Percentiles rank a stretch among this genome's conserved stretches.
These are phyloP conservation scores for Cisticola juncidis DNA, from an alignment of 2,113 vertebrate species.

Conservation along the genomic window DNA sequence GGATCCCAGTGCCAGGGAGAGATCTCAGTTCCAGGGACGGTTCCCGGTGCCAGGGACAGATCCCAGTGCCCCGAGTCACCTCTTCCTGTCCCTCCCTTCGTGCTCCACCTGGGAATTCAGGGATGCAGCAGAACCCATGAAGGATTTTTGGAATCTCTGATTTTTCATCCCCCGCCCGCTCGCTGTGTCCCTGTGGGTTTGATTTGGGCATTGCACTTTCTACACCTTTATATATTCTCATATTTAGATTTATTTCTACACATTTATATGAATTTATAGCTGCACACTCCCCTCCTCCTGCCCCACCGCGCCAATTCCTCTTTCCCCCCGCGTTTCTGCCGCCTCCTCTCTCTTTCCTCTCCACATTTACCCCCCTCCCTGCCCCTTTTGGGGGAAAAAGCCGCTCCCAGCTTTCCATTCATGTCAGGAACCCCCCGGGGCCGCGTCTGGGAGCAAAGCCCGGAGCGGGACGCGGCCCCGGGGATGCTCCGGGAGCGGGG, in stretches of 20 bases:
- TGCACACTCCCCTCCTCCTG: neutral
- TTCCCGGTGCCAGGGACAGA: neutral
- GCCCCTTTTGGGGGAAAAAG: neutral
- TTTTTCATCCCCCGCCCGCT: fast-evolving
- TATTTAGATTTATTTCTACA: neutral
- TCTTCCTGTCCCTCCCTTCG: fast-evolving
- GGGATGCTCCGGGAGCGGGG: neutral
- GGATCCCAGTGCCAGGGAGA: neutral
- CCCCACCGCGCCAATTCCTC: neutral
- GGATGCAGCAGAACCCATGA: neutral
- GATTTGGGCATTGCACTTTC: neutral
- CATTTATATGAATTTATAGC: neutral
- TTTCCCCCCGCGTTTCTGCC: neutral
- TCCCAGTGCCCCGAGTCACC: neutral
- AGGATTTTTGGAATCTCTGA: too few species aligned
- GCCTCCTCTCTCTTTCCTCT: neutral
- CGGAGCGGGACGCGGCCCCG: neutral
- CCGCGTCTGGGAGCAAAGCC: neutral
- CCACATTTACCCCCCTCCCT: neutral
- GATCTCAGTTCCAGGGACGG: neutral
- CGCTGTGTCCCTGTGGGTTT: fast-evolving
- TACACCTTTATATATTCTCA: too few species aligned
- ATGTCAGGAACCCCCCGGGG: neutral
- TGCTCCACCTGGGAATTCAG: neutral
- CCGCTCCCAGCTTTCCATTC: neutral